phyloP scores from a whole-genome alignment of 2,113 vertebrate species.

The Calonectris borealis region DNA sequence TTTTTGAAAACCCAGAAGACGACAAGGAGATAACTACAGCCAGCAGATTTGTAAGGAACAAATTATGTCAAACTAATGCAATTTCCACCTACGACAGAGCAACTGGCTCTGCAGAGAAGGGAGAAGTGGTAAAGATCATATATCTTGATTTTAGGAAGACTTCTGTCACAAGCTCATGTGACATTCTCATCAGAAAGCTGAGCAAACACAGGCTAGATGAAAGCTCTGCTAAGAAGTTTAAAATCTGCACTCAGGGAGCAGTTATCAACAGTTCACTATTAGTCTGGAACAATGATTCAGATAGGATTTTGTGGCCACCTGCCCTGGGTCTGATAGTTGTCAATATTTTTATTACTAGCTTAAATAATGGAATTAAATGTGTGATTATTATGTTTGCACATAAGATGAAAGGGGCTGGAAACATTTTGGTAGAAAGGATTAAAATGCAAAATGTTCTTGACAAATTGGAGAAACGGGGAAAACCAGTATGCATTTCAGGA shows the following conservation, averaged over 20 bases:
- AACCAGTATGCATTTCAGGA: not conserved
- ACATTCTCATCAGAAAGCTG: not conserved
- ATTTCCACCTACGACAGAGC: not conserved
- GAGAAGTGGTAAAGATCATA: not conserved
- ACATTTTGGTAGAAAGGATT: not conserved
- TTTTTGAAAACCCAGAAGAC: not conserved
- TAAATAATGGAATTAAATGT: not conserved
- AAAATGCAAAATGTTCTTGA: not conserved
- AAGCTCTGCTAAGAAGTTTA: not conserved
- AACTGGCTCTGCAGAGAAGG: not conserved
- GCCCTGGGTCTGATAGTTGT: not conserved
- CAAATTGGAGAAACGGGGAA: not conserved
- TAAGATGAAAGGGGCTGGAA: not conserved
- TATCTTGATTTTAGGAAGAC: not conserved
- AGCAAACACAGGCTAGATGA: not conserved
- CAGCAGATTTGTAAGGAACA: not conserved
- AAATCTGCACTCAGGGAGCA: not conserved
- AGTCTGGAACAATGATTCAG: not conserved
- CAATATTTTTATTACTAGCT: not conserved
- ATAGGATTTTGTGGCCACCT: not conserved
- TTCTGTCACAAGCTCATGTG: not conserved
- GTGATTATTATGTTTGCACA: not conserved
- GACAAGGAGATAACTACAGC: not conserved
- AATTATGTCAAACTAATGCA: not conserved
- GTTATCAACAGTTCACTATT: not conserved